Percentiles rank a stretch among this genome's conserved stretches.
Evolutionary conservation across 2,797 vertebrate genomes (phyloP).

Genomic region (Labeo calbasu): DNA sequence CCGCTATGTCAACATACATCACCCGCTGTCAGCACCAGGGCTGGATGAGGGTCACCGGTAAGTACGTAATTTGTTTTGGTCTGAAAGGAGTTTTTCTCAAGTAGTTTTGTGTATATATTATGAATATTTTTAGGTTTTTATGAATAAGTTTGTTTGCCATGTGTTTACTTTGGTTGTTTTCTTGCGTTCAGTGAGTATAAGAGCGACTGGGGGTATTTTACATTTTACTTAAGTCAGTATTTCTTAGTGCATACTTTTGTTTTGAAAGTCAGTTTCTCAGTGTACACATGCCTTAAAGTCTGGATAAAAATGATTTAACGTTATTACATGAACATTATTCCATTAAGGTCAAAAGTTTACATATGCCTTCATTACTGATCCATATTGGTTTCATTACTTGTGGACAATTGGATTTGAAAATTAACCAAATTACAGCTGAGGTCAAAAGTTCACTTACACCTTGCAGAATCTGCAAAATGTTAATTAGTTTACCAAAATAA

Average conservation of each 20-base stretch:
- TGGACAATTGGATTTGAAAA: too few species aligned
- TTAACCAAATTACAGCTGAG: too few species aligned
- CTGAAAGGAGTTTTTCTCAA: neutral
- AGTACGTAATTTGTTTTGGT: constrained; percentile 45
- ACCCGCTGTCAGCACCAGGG: constrained; percentile 73
- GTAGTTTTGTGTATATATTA: too few species aligned
- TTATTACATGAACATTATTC: neutral
- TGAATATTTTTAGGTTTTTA: neutral
- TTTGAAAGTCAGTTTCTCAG: neutral
- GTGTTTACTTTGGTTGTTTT: neutral
- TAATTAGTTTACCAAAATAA: too few species aligned
- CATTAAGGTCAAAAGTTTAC: too few species aligned
- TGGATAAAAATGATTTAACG: neutral
- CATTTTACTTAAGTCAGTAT: neutral
- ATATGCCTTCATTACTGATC: too few species aligned
- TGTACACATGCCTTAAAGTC: neutral
- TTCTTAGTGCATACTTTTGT: neutral
- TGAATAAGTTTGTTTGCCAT: neutral
- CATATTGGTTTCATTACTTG: too few species aligned
- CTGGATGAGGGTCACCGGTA: constrained; percentile 76
- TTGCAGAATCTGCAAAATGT: too few species aligned
- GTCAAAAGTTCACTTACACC: too few species aligned
- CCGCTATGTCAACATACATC: constrained; percentile 64
- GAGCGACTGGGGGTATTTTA: neutral
- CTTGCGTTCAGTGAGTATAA: neutral